Base-by-base conservation (phyloP, 2,113 vertebrate species). In the Crocuta crocuta region DNA sequence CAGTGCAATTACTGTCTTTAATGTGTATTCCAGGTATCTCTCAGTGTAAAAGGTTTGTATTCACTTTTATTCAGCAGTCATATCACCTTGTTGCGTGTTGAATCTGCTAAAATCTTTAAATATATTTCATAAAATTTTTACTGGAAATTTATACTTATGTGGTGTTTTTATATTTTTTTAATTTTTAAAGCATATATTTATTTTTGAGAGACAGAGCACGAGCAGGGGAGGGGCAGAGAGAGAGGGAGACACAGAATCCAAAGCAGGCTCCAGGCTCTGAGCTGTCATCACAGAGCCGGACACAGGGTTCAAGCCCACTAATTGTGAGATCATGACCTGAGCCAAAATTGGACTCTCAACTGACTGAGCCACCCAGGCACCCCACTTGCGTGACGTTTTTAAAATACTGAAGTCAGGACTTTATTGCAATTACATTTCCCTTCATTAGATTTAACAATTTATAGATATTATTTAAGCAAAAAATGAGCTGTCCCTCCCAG, bases 61-160 rank as follows among this genome's bases (percentile, higher is more conserved):
- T 76, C 26, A 81, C n/a, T 58, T 71, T 45, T 84, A 45, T 92
- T 83, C 35, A 68, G 12, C 53, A 78, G 10, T 48, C 50, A 28
- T 33, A 28, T 76, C 12, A 78, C 45, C 33, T 70, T 16, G 33
- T 76, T 84, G 17, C 71, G 68, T 65, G 10, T 85, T 94, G 23
- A 74, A 81, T 61, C 70, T 80, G 31, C 63, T 80, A 48, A 55
- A 5, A 70, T 82, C 23, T 95, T 45, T 35, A 95, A 87, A 63
- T 91, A 50, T 43, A n/a, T 70, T 94, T 86, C 28, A 48, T 90
- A 43, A 95, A 89, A 89, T 31, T 84, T 81, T 91, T 93, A n/a
- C 21, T 24, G 26, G 21, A 92, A 81, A 66, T 58, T 48, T 88
- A 1, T 63, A 58, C 23, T 35, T 21, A 70, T 19, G 13, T 10